phyloP scores from a whole-genome alignment of 2,797 vertebrate species.

The Chiroxiphia lanceolata region DNA sequence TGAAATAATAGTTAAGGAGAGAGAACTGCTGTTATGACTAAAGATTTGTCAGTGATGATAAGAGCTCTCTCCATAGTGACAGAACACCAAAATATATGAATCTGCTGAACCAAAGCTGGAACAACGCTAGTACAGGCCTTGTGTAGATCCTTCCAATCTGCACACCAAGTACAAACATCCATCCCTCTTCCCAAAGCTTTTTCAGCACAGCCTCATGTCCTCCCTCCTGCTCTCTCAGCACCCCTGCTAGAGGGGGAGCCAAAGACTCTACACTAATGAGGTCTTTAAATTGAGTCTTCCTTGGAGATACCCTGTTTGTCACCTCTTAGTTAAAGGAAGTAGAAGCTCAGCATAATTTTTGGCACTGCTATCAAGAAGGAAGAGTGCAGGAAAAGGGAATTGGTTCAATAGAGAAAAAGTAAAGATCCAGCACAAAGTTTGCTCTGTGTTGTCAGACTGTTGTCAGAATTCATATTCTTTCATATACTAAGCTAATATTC shows the following conservation, averaged over 20 bases:
- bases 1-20: not conserved
- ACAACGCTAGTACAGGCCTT: not conserved
- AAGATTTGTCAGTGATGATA: not conserved
- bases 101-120: not conserved
- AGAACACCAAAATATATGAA: not conserved
- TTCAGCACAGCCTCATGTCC: too few species aligned
- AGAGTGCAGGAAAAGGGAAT: not conserved
- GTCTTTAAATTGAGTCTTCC: not conserved
- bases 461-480: not conserved
- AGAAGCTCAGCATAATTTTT: not conserved
- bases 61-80: not conserved
- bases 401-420: not conserved
- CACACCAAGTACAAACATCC: not conserved
- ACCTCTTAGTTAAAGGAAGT: not conserved
- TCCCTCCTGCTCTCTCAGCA: too few species aligned
- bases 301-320: not conserved
- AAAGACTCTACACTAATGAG: not conserved
- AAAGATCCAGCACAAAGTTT: not conserved
- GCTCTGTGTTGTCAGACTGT: not conserved
- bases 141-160: not conserved
- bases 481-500: not conserved
- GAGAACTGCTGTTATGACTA: not conserved
- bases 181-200: too few species aligned
- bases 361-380: not conserved
- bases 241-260: not conserved